Evolutionary conservation across 2,797 vertebrate genomes (phyloP), one percentile per base, ranked within the genome.

Genomic region (Lepilemur septentrionalis): DNA sequence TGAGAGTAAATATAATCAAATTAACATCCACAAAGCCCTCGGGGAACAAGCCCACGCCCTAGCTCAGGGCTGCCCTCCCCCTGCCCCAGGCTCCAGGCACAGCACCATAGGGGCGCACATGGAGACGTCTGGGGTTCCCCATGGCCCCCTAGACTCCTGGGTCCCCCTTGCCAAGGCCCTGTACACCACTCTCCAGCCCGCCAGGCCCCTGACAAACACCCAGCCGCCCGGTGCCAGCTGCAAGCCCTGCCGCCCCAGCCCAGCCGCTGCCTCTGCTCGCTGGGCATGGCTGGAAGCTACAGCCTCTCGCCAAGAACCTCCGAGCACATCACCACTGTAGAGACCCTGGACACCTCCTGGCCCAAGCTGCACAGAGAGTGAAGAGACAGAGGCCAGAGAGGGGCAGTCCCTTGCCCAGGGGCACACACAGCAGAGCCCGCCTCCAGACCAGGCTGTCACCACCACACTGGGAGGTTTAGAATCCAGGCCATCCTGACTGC

Each of bases 281-380:
- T 32, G 70, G 63, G 73, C 93, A 30, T 11, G 93, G 61, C 96
- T 55, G 46, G 52, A 78, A 93, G 90, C 87, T 84, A 89, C 17
- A 1, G 48, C 32, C 75, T 35, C 22, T 10, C 35, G 67, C 90
- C 85, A 90, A 76, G 78, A 46, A 48, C 65, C 79, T 35, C 48
- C 25, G 43, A 78, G 41, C 14, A 10, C 5, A 20, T 5, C 35
- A 7, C 20, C 14, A n/a, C 5, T 2, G 0, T 6, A 8, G n/a
- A 52, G 38, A 43, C 61, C 59, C 7, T 2, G 4, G 52, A 90
- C 61, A 50, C 35, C 67, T 55, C 32, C 10, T 0, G 41, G 72
- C 43, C 61, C 17, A 13, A 20, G 67, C 20, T 23, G 11, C 32
- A 28, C 4, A 2, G 43, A 61, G 20, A 81, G 15, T 2, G 0